phyloP scores from a whole-genome alignment of 30 jellyfish, hydroid and myxozoan genomes.

The Mastigias papua region DNA sequence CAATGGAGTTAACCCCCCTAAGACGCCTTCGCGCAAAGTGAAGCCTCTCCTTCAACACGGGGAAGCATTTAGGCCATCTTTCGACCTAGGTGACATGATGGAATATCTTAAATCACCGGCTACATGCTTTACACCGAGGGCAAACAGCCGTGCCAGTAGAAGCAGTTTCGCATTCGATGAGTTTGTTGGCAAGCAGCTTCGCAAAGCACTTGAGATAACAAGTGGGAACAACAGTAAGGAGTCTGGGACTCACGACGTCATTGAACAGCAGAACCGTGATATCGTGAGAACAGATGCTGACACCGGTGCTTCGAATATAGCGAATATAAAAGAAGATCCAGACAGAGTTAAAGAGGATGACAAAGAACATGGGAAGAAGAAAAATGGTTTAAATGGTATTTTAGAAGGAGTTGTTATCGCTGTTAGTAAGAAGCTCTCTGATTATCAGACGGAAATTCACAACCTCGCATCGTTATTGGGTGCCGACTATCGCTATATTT shows the following conservation, averaged over 20 bases:
- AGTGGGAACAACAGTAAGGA: conserved; percentile 13
- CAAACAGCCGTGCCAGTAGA: conserved; percentile 77
- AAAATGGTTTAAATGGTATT: conserved; percentile 26
- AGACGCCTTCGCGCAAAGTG: conserved; percentile 21
- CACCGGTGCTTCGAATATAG: too few species aligned
- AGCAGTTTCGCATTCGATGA: conserved; percentile 94
- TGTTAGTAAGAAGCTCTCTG: conserved; percentile 72
- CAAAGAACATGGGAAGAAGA: neutral
- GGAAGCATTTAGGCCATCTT: conserved; percentile 79
- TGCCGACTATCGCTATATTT: conserved; percentile 78
- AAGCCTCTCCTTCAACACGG: conserved; percentile 64
- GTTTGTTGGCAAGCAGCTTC: conserved; percentile 84
- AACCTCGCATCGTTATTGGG: conserved; percentile 75
- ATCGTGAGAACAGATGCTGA: neutral
- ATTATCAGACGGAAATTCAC: conserved; percentile 70
- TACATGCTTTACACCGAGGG: conserved; percentile 49
- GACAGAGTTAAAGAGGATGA: too few species aligned
- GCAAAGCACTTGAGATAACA: conserved; percentile 62
- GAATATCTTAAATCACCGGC: conserved; percentile 91
- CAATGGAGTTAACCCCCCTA: neutral
- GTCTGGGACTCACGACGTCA: neutral
- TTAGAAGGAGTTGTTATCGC: conserved; percentile 78
- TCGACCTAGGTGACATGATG: conserved; percentile 83
- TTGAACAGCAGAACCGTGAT: neutral
- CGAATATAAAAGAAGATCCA: too few species aligned